Evolutionary conservation across 2,797 vertebrate genomes (phyloP), one percentile per base, ranked within the genome.

Genomic region (Onychomys leucogaster): DNA sequence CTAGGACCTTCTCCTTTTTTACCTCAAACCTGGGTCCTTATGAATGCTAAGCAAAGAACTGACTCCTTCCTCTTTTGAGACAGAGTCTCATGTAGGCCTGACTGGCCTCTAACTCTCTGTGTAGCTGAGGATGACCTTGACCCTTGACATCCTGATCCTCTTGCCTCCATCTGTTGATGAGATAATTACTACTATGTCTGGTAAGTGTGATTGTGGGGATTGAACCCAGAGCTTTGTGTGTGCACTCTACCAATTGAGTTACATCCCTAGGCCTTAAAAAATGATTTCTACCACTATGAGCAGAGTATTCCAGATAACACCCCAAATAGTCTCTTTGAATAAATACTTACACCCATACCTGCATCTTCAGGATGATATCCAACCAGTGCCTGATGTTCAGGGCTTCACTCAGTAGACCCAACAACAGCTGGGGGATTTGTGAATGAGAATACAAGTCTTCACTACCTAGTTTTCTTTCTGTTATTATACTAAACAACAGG

Each of bases 361-460:
- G 16, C n/a, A 46, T 77, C 67, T 92, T 46, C 12, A 87, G 19
- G 21, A 87, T 65, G 67, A 32, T 19, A 93, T 69, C 13, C 21
- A 85, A 3, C 81, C 83, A 81, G 57, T 34, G 85, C 61, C 86
- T 78, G 34, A 55, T 87, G 85, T 82, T 71, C 81, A 95, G 57
- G 55, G 55, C 55, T 84, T 95, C 6, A 2, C 43, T n/a, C 19
- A 86, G 8, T 16, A 85, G 12, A 81, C 43, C 13, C 52, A 49
- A 67, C 57, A 90, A 81, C 37, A 90, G 61, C 7, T 57, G 52
- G 37, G 41, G 25, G 63, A 69, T 78, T 83, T 81, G 96, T 94
- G 37, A 55, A 52, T 67, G 49, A 77, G 49, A 88, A 86, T 52
- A 21, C 57, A 92, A 83, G 78, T 76, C 71, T 90, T 85, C 29